Base-by-base conservation (phyloP, 2,797 vertebrate genomes). In the Hafferia zeledoni region DNA sequence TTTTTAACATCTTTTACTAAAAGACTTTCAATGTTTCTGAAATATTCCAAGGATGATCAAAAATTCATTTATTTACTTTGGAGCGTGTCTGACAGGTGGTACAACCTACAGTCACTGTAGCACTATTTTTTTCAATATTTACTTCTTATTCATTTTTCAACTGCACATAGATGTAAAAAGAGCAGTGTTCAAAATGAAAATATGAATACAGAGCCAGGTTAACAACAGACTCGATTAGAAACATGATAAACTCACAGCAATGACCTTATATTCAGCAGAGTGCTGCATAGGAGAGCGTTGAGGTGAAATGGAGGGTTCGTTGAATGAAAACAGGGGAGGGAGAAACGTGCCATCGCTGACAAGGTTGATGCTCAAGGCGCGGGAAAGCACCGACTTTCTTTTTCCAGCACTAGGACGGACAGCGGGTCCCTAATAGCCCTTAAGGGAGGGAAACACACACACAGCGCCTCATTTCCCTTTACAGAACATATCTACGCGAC, bases 91-190 rank as follows among this genome's bases (percentile, higher is more conserved):
- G 84, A 61, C 25, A 64, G 39, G 35, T 8, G 0, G n/a, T 4
- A 56, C 13, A 77, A 63, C 2, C 57, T 47, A 30, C 53, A 64
- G 17, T 41, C 35, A n/a, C 35, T 59, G 47, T 28, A 72, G 22
- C 30, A 28, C 13, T 4, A 4, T 5, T 28, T 37, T 46, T 33
- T 53, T 10, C 31, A 72, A 33, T 55, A 44, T 69, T 87, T 87
- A 90, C 75, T 27, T 52, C 39, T 52, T 67, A 39, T 35, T 85
- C 64, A 41, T 71, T 81, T 79, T 80, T 41, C 64, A 49, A 17
- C 13, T 22, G 5, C 39, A 53, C n/a, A 46, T 9, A 68, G n/a
- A 5, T 0, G 0, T 3, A 63, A 0, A 0, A 60, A 30, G 30
- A 49, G 11, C 43, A 74, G 8, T 1, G 19, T 17, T 83, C 35